phyloP scores from a whole-genome alignment of 1,140 invertebrate genomes.

The Drosophila rufa region DNA sequence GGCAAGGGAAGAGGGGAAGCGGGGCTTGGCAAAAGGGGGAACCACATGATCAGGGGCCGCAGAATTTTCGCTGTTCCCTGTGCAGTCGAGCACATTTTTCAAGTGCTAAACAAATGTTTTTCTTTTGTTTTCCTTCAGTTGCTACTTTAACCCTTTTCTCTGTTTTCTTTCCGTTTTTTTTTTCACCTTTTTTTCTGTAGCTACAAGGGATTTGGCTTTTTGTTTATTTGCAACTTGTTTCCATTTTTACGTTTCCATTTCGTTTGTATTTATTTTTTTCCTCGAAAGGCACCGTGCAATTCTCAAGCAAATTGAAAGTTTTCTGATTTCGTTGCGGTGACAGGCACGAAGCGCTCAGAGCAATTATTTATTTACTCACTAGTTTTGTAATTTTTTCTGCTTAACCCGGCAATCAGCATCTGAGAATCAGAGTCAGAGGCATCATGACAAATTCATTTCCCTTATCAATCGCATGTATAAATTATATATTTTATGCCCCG shows the following conservation, averaged over 20 bases:
- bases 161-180: constrained; percentile 1
- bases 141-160: constrained; percentile 26
- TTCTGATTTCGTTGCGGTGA: constrained; percentile 23
- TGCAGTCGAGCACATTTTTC: constrained; percentile 62
- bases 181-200: constrained; percentile 4
- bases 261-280: constrained; percentile 13
- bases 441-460: constrained; percentile 47
- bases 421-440: constrained; percentile 27
- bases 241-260: constrained; percentile 47
- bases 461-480: constrained; percentile 43
- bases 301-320: constrained; percentile 28
- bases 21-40: constrained; percentile 6
- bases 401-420: constrained; percentile 36
- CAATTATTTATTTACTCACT: constrained; percentile 39
- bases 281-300: constrained; percentile 4
- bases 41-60: constrained; percentile 44
- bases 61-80: constrained; percentile 37
- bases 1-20: neutral
- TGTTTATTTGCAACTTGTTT: constrained; percentile 47
- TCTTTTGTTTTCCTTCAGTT: constrained; percentile 36
- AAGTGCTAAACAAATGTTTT: constrained; percentile 64
- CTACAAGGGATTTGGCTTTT: constrained; percentile 33
- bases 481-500: constrained; percentile 37
- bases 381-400: constrained; percentile 1
- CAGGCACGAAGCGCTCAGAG: constrained; percentile 19